Evolutionary conservation across 23 tunicate genomes (phyloP), one percentile per base, ranked within the genome.

Genomic region (Botrylloides violaceus): DNA sequence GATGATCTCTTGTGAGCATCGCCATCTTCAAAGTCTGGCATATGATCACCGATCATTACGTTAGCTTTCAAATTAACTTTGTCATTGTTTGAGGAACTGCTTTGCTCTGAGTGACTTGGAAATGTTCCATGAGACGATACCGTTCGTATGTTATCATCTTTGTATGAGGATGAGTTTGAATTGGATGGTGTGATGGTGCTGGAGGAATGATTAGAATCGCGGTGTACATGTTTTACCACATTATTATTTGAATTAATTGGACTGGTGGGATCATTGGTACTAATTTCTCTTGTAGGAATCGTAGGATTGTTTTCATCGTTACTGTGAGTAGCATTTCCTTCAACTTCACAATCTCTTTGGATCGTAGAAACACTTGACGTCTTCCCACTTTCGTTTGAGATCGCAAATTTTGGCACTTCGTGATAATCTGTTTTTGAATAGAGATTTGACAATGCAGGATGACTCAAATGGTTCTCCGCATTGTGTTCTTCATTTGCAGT

Each of bases 341-440:
- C 12, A 9, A 7, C 53, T 7, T 7, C 15, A 15, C 53, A 7
- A 15, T 9, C 12, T 7, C 15, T 15, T 43, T 9, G 53, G 9
- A 43, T 43, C 12, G 53, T 7, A 9, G 53, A 43, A 9, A 43
- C 53, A 15, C 53, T 43, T 43, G 53, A 7, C 15, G 53, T 7
- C 15, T 43, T 43, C 9, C 53, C 53, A 15, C 12, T 43, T 43
- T 9, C 9, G 15, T 43, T 43, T n/a, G n/a, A 4, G 12, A 29
- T 29, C 23, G 12, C 62, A 31, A 63, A 63, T 3, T 63, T 34
- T 29, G 70, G 70, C 33, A 63, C 70, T 7, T 33, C 70, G 33
- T 12, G 70, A 28, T 63, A 63, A 28, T 63, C 70, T 3, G 70
- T 63, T 9, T 31, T 63, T 3, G 70, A 21, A 31, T 63, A 63